phyloP scores from a whole-genome alignment of 2,113 vertebrate genomes.

The Irena cyanogastra region DNA sequence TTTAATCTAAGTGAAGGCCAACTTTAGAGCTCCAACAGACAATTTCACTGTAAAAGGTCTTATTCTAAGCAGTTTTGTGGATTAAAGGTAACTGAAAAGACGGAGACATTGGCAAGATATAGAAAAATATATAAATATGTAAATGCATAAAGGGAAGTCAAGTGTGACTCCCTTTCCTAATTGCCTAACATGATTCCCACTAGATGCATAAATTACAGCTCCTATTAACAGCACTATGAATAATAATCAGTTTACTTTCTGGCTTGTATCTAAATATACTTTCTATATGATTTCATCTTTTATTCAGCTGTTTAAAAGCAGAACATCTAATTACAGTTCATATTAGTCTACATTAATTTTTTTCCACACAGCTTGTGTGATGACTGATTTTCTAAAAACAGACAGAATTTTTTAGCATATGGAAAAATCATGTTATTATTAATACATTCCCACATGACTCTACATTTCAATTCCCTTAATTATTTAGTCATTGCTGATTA shows the following conservation, averaged over 20 bases:
- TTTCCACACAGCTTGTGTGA: conserved; percentile 69
- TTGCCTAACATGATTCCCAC: conserved; percentile 75
- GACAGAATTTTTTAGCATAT: conserved; percentile 77
- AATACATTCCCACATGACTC: conserved; percentile 79
- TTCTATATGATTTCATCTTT: conserved; percentile 85
- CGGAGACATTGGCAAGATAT: conserved; percentile 17
- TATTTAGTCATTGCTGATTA: conserved; percentile 83
- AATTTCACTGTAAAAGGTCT: neutral
- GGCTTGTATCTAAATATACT: conserved; percentile 81
- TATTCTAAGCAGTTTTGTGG: neutral
- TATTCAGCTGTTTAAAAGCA: conserved; percentile 82
- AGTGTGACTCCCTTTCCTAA: conserved; percentile 76
- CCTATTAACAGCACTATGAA: conserved; percentile 78
- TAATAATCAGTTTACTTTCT: conserved; percentile 83
- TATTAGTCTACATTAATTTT: conserved; percentile 76
- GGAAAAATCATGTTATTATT: conserved; percentile 81
- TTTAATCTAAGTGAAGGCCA: conserved; percentile 1
- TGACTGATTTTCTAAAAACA: conserved; percentile 76
- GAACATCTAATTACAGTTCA: conserved; percentile 81
- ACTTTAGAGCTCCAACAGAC: neutral
- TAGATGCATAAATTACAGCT: conserved; percentile 78
- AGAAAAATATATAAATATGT: conserved; percentile 66
- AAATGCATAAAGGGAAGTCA: conserved; percentile 68
- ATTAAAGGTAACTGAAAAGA: conserved; percentile 45
- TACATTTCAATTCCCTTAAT: conserved; percentile 80